A percentile compares a stretch with the other conserved stretches of the same genome.
phyloP scores from a whole-genome alignment of 2,888 invertebrate genomes.

The Hypsopygia costalis region DNA sequence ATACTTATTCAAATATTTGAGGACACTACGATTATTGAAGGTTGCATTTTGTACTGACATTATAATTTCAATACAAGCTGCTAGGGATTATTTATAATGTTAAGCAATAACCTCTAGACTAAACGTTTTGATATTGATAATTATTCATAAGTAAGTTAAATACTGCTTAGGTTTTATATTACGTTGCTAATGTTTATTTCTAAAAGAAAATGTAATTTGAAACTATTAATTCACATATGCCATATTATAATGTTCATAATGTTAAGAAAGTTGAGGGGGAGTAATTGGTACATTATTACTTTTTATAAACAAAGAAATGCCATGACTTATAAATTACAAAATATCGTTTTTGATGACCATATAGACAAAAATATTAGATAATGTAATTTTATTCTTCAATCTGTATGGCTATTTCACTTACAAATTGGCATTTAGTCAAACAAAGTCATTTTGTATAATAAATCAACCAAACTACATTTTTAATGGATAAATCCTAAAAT shows the following conservation, averaged over 20 bases:
- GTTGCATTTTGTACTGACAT: slow-evolving; percentile 78
- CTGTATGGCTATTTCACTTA: slow-evolving; percentile 43
- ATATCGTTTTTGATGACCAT: slow-evolving; percentile 45
- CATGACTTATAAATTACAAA: slow-evolving; percentile 46
- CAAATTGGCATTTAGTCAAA: slow-evolving; percentile 70
- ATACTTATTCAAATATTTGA: slow-evolving; percentile 53
- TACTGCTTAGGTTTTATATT: slow-evolving; percentile 71
- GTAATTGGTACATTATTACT: slow-evolving; percentile 53
- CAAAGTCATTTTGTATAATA: slow-evolving; percentile 68
- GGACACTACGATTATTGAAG: slow-evolving; percentile 55
- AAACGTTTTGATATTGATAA: slow-evolving; percentile 80
- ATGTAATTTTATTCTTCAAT: slow-evolving; percentile 54
- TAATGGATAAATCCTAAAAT: slow-evolving; percentile 70
- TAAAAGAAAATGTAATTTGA: slow-evolving; percentile 71
- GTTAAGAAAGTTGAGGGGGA: slow-evolving; percentile 70
- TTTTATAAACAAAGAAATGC: slow-evolving; percentile 48
- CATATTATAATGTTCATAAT: slow-evolving; percentile 77
- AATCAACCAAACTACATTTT: slow-evolving; percentile 72
- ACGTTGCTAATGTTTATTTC: slow-evolving; percentile 76
- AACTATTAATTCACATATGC: slow-evolving; percentile 76
- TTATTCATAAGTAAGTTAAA: slow-evolving; percentile 74
- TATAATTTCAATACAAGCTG: slow-evolving; percentile 70
- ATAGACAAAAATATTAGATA: slow-evolving; percentile 48
- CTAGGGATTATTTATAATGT: slow-evolving; percentile 64
- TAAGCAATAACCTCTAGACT: slow-evolving; percentile 79